Evolutionary conservation across 1,140 invertebrate species (phyloP), one percentile per base, ranked within the genome.

Genomic region (Pinna nobilis): DNA sequence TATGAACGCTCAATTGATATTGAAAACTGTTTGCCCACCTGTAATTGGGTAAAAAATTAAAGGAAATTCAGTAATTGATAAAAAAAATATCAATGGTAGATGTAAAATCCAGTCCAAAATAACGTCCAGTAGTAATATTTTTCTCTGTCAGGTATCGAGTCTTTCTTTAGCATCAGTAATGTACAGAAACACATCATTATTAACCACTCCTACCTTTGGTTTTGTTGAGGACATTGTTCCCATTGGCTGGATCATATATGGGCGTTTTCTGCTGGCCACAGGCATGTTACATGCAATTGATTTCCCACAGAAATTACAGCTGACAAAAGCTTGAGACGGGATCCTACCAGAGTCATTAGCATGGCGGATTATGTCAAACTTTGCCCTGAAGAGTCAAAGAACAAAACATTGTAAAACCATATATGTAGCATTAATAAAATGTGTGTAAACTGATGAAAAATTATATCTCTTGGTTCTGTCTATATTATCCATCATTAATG

Each of bases 261-360:
- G 59, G 18, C 75, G 53, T 47, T 51, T 47, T 53, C 63, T 71
- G 25, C 57, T 65, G 1, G 76, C 76, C 3, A 76, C 44, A 35
- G 74, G 64, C 63, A 74, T 77, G 39, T 77, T 84, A 63, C 77
- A 93, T 0, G 95, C 95, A 70, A 98, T 95, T 74, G 94, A 95
- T 90, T 98, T 98, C 3, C 95, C 94, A 91, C 97, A 98, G 90
- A 96, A 98, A 85, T 95, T 97, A 89, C 97, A 99, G 6, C 94
- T 94, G 32, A 98, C 92, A 86, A 94, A 96, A 60, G 97, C 94
- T 83, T 96, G 94, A 68, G 94, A 93, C 0, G 91, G 91, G 23
- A 93, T 92, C 53, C 92, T 90, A 11, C 90, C 90, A 7, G 91
- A 89, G 78, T 92, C 93, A 37, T 91, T 90, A 5, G 90, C 88